These are phyloP conservation scores for Tricholaema leucomelas DNA, from an alignment of 2,113 vertebrate genomes.

Conservation along the genomic window DNA sequence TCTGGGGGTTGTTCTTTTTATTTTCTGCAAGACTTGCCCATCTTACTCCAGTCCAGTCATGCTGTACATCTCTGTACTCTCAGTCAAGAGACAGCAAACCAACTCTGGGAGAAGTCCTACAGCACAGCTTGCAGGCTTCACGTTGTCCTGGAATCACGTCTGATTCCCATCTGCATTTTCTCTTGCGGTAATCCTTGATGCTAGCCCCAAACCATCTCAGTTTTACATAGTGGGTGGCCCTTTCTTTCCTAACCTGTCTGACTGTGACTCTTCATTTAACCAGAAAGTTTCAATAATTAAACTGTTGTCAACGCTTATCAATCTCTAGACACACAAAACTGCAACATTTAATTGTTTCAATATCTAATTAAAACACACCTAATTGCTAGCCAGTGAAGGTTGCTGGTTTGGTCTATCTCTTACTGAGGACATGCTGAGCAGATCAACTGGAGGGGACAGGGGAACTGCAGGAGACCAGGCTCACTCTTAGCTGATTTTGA, in stretches of 20 bases:
- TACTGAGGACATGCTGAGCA: neutral
- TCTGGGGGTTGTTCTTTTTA: neutral
- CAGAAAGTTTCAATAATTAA: conserved; percentile 25
- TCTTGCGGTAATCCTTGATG: neutral
- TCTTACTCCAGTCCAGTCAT: neutral
- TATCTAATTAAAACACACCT: conserved; percentile 32
- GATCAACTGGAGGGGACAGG: neutral
- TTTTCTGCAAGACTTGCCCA: neutral
- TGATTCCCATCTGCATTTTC: conserved; percentile 10
- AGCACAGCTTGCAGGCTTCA: neutral
- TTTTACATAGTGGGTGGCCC: neutral
- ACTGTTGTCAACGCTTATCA: neutral
- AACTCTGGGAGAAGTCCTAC: neutral
- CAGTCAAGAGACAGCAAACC: neutral
- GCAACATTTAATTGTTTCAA: conserved; percentile 14
- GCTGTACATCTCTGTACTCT: neutral
- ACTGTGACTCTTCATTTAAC: neutral
- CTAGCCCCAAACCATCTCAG: neutral
- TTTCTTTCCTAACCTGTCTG: neutral
- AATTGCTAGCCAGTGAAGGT: neutral
- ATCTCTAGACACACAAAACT: neutral
- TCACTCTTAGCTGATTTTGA: neutral
- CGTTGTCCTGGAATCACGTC: neutral
- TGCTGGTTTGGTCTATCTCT: neutral
- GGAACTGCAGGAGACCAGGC: neutral